phyloP scores from a whole-genome alignment of 1,140 invertebrate genomes.

The Ips nitidus region DNA sequence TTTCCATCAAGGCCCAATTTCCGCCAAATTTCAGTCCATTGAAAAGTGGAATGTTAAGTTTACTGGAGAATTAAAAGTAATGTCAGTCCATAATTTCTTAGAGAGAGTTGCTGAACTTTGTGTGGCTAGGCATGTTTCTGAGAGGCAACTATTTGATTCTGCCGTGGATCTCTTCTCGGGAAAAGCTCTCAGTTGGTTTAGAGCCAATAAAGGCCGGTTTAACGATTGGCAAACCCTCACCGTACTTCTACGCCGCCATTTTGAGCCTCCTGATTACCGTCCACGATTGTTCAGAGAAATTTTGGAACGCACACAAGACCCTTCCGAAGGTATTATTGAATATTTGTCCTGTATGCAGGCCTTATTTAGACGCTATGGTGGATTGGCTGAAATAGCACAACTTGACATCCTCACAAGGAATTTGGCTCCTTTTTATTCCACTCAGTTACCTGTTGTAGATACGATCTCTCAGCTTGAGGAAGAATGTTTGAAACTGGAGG shows the following conservation, averaged over 20 bases:
- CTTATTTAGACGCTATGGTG: slow-evolving; percentile 40
- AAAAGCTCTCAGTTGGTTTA: slow-evolving; percentile 45
- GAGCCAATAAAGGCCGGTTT: slow-evolving; percentile 34
- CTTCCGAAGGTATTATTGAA: slow-evolving; percentile 42
- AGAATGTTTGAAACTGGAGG: slow-evolving; percentile 5
- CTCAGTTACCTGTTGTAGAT: slow-evolving; percentile 18
- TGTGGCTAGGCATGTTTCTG: slow-evolving; percentile 14
- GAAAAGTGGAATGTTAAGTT: slow-evolving; percentile 24
- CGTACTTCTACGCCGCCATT: slow-evolving; percentile 38
- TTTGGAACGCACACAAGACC: slow-evolving; percentile 19
- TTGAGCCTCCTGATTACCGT: slow-evolving; percentile 43
- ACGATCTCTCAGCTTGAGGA: slow-evolving; percentile 8
- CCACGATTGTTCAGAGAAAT: slow-evolving; percentile 44
- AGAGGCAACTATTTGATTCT: slow-evolving; percentile 34
- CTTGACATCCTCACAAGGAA: slow-evolving; percentile 13
- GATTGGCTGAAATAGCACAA: slow-evolving; percentile 11
- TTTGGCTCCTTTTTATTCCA: slow-evolving; percentile 14
- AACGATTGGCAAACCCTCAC: slow-evolving; percentile 39
- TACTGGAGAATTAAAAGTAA: slow-evolving; percentile 11
- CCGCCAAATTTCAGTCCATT: too few relatives aligned
- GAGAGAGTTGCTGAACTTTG: slow-evolving; percentile 18
- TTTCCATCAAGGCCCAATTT: neutral
- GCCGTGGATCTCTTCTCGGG: slow-evolving; percentile 44
- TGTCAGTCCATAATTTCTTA: slow-evolving; percentile 23
- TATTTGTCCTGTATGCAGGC: slow-evolving; percentile 45